phyloP scores from a whole-genome alignment of 1,140 invertebrate species.

The Temnothorax curvispinosus region DNA sequence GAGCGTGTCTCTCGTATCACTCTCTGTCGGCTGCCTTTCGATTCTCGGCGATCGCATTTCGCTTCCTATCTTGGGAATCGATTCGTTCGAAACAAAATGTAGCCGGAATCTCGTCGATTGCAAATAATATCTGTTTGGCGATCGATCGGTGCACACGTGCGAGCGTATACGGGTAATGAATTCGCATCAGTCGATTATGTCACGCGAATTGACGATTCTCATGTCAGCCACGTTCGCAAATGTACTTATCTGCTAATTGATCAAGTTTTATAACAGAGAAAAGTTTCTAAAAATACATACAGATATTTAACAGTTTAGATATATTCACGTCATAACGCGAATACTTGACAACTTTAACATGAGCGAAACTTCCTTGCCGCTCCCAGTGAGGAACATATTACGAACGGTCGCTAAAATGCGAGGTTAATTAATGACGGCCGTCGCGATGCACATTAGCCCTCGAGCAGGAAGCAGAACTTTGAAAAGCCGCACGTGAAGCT shows the following conservation, averaged over 20 bases:
- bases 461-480: constrained; percentile 35
- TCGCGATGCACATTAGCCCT: constrained; percentile 27
- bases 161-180: not conserved
- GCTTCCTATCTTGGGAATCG: constrained; percentile 59
- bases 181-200: constrained; percentile 6
- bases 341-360: constrained; percentile 12
- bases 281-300: not conserved
- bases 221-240: not conserved
- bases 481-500: not conserved
- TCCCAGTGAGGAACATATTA: constrained; percentile 7
- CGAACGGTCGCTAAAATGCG: constrained; percentile 9
- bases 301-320: not conserved
- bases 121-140: constrained; percentile 48
- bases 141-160: not conserved
- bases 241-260: not conserved
- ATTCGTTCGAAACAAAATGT: constrained; percentile 74
- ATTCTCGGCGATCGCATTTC: constrained; percentile 61
- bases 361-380: not conserved
- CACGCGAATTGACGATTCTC: not conserved
- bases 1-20: constrained; percentile 63
- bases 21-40: constrained; percentile 69
- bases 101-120: constrained; percentile 33
- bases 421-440: constrained; percentile 26
- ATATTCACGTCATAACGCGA: not conserved
- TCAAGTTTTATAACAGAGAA: not conserved